Evolutionary conservation across 2,888 invertebrate species (phyloP).

Genomic region (Cantharis rustica): DNA sequence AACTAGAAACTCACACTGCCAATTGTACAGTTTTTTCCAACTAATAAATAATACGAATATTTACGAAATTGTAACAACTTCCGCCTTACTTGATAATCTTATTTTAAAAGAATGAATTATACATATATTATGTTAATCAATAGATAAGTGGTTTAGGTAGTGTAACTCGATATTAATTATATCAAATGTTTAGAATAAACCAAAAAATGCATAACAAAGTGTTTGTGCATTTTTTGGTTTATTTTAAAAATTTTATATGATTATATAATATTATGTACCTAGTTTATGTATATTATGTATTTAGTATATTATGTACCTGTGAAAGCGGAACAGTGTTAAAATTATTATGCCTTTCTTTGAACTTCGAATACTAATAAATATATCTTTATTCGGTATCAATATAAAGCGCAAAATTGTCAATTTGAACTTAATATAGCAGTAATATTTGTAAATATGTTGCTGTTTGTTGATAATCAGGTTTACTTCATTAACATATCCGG

Average conservation of each 20-base stretch:
- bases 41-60: neutral
- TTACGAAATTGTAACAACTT: neutral
- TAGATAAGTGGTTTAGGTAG: too few species aligned
- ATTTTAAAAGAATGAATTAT: neutral
- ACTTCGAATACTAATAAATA: neutral
- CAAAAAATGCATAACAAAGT: too few species aligned
- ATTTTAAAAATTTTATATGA: too few species aligned
- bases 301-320: too few species aligned
- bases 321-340: neutral
- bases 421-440: neutral
- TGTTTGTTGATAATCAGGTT: neutral
- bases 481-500: neutral
- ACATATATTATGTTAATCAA: too few species aligned
- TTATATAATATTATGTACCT: too few species aligned
- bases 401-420: neutral
- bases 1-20: neutral
- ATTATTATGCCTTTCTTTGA: neutral
- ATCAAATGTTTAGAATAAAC: too few species aligned
- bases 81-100: neutral
- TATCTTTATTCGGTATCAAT: neutral
- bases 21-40: neutral
- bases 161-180: too few species aligned
- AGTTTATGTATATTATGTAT: too few species aligned
- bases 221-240: too few species aligned
- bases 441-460: neutral